Base-by-base conservation (phyloP, 2,113 vertebrate species). In the Epinephelus cyanopodus region DNA sequence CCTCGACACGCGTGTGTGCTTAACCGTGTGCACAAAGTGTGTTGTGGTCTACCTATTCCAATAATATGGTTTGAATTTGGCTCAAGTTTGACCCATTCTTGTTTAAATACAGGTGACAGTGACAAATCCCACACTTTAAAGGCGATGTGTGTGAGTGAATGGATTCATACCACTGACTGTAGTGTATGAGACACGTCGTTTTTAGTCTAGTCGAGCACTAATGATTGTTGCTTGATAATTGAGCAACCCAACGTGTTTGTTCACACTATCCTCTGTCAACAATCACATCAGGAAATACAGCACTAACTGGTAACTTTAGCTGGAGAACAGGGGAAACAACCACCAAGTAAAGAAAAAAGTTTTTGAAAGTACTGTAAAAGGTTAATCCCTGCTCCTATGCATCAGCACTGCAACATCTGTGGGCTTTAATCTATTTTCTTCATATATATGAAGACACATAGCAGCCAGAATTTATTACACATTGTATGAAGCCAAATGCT, bases 51-150 rank as follows among this genome's bases (percentile, higher is more conserved):
- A 57, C 29, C 19, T 4, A 52, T 60, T 64, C 23, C 4, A 65
- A 67, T 3, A 84, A 82, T 80, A 63, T 83, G 70, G 70, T 71
- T 80, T 86, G 37, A 85, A 76, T 92, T 85, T 79, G 53, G 27
- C 45, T 77, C 62, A 72, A 33, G 27, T 52, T 61, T 69, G 72
- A 78, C 27, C 29, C 1, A 1, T 8, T n/a, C 56, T 8, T 60
- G 60, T n/a, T 25, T 17, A 66, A 12, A n/a, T 37, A 1, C 18
- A 73, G 52, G 45, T 45, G 71, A n/a, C 27, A 6, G 0, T 58
- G 39, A 52, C 2, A 78, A 71, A 79, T 19, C 8, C 29, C 18
- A 75, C 23, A 58, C 64, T 47, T 73, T 47, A n/a, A 52, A 69
- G 14, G n/a, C 19, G 15, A 33, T 64, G 61, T 79, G 79, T 83